These are phyloP conservation scores for Mus musculus DNA, from an alignment of 2,113 vertebrate species.

Conservation along the genomic window DNA sequence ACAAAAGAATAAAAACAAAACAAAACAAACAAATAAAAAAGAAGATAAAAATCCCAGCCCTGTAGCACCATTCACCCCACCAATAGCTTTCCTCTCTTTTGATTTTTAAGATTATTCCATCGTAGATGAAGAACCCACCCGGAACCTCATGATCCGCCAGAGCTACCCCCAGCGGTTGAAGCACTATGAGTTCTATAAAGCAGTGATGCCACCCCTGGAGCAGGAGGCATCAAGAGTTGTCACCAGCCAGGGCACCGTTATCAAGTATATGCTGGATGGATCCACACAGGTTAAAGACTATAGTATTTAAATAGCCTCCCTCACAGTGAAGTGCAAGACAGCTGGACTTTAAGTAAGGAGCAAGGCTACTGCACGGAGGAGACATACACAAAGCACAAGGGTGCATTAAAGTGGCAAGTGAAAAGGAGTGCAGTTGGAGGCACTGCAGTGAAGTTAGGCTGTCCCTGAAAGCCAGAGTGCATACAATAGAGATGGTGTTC, in stretches of 20 bases:
- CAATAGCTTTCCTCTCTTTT: neutral
- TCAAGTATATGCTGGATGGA: conserved; percentile 92
- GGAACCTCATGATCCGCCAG: conserved; percentile 90
- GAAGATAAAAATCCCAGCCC: conserved; percentile 12
- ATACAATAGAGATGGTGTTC: neutral
- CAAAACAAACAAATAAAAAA: neutral
- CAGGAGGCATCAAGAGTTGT: conserved; percentile 91
- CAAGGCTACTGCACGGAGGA: neutral
- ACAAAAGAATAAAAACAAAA: conserved; percentile 17
- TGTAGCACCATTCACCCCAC: neutral
- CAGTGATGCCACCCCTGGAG: conserved; percentile 71
- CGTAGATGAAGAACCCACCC: conserved; percentile 18
- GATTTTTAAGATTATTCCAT: conserved; percentile 6
- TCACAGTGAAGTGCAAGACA: neutral
- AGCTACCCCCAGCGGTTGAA: conserved; percentile 88
- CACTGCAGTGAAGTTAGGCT: neutral
- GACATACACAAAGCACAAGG: neutral
- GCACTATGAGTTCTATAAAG: conserved; percentile 74
- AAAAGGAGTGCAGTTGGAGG: neutral
- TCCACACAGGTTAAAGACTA: conserved; percentile 90
- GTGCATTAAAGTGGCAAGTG: neutral
- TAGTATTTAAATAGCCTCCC: neutral
- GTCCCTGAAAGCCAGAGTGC: neutral
- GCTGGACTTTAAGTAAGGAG: neutral
- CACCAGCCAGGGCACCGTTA: conserved; percentile 91